A percentile compares a stretch with the other conserved stretches of the same genome.
Conservation (phyloP, 2,113 vertebrate species). For the Limnothrissa miodon region DNA sequence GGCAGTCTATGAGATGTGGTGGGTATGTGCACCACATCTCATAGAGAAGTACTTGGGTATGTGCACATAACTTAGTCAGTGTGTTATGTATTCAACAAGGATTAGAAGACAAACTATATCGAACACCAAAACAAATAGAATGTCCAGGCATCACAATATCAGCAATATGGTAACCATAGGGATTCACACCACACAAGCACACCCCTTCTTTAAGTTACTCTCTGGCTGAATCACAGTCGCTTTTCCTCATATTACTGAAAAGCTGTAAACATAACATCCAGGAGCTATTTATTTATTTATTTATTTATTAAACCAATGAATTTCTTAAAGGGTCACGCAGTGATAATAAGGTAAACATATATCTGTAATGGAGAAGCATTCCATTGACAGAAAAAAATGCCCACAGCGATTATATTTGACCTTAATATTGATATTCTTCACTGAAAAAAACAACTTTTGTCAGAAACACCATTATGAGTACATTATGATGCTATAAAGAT, state of each 20-base stretch:
- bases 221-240: conserved; percentile 27
- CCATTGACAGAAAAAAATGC: conserved; percentile 54
- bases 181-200: conserved; percentile 50
- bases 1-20: conserved; percentile 58
- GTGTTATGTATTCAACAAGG: conserved; percentile 52
- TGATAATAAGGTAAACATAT: conserved; percentile 61
- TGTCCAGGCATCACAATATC: conserved; percentile 54
- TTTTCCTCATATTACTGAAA: conserved; percentile 26
- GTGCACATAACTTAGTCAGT: conserved; percentile 61
- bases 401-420: neutral
- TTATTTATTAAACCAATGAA: conserved; percentile 54
- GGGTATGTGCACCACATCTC: too few species aligned
- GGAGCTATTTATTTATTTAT: conserved; percentile 36
- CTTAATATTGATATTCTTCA: neutral
- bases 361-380: conserved; percentile 59
- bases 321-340: conserved; percentile 59
- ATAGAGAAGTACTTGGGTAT: conserved; percentile 58
- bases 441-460: conserved; percentile 47
- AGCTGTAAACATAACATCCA: neutral
- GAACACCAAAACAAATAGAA: conserved; percentile 55
- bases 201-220: conserved; percentile 48
- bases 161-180: conserved; percentile 61
- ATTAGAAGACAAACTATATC: conserved; percentile 44
- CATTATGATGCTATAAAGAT: conserved; percentile 69
- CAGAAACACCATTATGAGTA: conserved; percentile 70